Evolutionary conservation across 2,888 invertebrate genomes (phyloP).

Genomic region (Eupeodes latifasciatus): DNA sequence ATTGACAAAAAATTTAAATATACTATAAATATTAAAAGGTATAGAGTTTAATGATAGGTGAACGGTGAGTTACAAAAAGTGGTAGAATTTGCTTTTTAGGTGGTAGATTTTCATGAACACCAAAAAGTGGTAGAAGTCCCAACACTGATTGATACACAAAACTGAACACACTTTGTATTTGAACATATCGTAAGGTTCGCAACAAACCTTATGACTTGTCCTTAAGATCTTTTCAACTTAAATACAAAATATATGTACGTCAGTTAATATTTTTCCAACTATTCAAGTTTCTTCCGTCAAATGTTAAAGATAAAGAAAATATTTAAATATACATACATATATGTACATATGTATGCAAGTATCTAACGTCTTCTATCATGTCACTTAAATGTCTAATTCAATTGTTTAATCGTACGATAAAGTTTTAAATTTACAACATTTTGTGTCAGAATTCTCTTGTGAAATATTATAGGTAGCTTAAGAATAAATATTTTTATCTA

Average conservation of each 20-base stretch:
- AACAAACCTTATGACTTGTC: too few relatives aligned
- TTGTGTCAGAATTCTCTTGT: constrained; percentile 65
- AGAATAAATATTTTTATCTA: constrained; percentile 56
- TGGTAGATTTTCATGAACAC: too few relatives aligned
- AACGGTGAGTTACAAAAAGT: too few relatives aligned
- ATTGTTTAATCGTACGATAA: constrained; percentile 49
- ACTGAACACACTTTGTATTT: too few relatives aligned
- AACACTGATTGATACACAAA: too few relatives aligned
- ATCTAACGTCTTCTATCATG: not conserved
- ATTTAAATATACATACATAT: not conserved
- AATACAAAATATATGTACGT: not conserved
- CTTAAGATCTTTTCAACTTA: not conserved
- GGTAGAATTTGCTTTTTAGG: too few relatives aligned
- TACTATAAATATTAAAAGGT: too few relatives aligned
- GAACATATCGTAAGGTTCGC: too few relatives aligned
- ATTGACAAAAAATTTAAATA: too few relatives aligned
- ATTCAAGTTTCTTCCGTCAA: constrained; percentile 19
- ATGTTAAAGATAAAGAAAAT: constrained; percentile 26
- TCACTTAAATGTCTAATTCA: constrained; percentile 40
- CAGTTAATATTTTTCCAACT: not conserved
- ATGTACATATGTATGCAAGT: not conserved
- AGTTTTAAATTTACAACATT: constrained; percentile 55
- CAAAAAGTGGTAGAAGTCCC: too few relatives aligned
- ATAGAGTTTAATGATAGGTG: too few relatives aligned
- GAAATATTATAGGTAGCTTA: constrained; percentile 63